phyloP scores from a whole-genome alignment of 2,797 vertebrate genomes.

The Chromis chromis region DNA sequence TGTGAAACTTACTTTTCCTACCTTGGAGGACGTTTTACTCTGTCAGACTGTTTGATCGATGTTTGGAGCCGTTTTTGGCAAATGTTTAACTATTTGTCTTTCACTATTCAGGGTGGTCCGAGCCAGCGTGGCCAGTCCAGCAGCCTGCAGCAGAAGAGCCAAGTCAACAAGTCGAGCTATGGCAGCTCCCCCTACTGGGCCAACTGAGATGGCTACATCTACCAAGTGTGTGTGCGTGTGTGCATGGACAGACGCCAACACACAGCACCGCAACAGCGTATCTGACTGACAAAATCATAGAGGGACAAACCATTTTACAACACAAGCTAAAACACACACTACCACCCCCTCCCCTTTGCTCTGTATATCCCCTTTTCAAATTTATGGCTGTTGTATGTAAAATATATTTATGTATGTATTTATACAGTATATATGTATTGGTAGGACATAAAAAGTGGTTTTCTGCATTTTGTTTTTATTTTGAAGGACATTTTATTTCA shows the following conservation, averaged over 20 bases:
- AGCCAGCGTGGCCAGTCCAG: conserved; percentile 92
- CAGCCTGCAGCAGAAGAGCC: conserved; percentile 97
- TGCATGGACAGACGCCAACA: conserved; percentile 37
- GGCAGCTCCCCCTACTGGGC: conserved; percentile 97
- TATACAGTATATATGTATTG: conserved; percentile 97
- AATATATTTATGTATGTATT: conserved; percentile 99
- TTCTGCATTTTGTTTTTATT: conserved; percentile 88
- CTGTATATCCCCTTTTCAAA: conserved; percentile 91
- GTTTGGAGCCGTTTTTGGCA: neutral
- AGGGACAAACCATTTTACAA: conserved; percentile 79
- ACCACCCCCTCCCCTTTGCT: conserved; percentile 79
- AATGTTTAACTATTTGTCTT: neutral
- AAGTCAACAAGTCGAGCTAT: conserved; percentile 95
- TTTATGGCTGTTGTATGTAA: conserved; percentile 97
- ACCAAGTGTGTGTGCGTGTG: conserved; percentile 2
- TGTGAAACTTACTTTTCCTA: too few relatives aligned
- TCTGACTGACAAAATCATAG: conserved; percentile 80
- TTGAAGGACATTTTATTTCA: conserved; percentile 87
- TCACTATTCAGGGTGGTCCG: conserved; percentile 86
- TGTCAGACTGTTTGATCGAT: neutral
- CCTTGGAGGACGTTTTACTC: neutral
- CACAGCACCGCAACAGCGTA: conserved; percentile 63
- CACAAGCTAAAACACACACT: conserved; percentile 81
- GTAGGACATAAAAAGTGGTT: conserved; percentile 91
- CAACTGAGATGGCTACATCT: conserved; percentile 84